Conservation (phyloP, 1,140 invertebrate genomes). For the Drosophila chauvacae region DNA sequence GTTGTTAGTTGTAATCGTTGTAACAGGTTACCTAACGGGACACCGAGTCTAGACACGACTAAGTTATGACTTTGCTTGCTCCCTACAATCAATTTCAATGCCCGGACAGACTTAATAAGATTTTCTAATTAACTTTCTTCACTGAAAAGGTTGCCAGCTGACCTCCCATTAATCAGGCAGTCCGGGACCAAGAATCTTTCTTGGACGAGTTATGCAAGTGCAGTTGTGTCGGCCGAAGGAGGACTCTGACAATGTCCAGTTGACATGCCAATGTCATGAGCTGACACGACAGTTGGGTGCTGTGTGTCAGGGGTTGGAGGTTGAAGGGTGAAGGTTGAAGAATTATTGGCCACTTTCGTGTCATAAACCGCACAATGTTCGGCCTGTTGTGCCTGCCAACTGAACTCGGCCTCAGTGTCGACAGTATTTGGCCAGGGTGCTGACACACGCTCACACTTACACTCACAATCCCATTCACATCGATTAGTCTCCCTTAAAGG, state of each 20-base stretch:
- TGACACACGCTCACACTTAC: background rate
- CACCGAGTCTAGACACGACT: conserved; percentile 4
- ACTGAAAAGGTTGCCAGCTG: conserved; percentile 8
- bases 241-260: conserved; percentile 32
- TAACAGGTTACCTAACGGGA: background rate
- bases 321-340: too few species aligned
- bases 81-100: conserved; percentile 15
- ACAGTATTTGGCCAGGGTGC: conserved; percentile 21
- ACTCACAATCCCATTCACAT: background rate
- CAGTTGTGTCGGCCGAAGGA: conserved; percentile 27
- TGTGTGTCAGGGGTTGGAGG: background rate
- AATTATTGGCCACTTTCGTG: conserved; percentile 18
- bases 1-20: conserved; percentile 1
- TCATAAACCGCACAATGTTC: conserved; percentile 24
- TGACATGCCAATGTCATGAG: conserved; percentile 49
- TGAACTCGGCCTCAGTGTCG: conserved; percentile 10
- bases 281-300: conserved; percentile 12
- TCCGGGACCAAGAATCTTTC: background rate
- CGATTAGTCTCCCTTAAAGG: conserved; percentile 7
- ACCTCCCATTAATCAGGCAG: conserved; percentile 10
- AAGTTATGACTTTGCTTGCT: conserved; percentile 34
- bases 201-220: conserved; percentile 32
- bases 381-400: conserved; percentile 22
- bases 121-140: conserved; percentile 18
- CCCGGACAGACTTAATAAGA: conserved; percentile 13